These are phyloP conservation scores for Arenaria interpres DNA, from an alignment of 2,113 vertebrate species.

Conservation along the genomic window DNA sequence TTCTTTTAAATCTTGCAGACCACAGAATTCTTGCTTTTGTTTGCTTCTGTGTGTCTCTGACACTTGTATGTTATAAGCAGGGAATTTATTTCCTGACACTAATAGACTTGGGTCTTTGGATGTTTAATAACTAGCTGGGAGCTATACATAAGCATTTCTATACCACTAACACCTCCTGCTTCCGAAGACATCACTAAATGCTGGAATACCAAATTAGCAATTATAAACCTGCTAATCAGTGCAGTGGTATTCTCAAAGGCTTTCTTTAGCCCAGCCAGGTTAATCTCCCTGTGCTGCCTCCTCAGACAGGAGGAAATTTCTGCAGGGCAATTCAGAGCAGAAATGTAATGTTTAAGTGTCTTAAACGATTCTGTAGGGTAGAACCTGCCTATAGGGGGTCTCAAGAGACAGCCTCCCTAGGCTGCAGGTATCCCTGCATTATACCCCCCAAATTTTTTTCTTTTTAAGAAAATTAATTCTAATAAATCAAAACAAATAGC, in stretches of 20 bases:
- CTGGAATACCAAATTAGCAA: background rate
- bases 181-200: background rate
- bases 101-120: background rate
- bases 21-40: background rate
- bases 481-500: background rate
- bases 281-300: background rate
- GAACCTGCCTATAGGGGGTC: background rate
- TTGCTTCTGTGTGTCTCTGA: background rate
- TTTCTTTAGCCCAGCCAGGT: background rate
- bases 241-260: background rate
- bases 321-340: background rate
- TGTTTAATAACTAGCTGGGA: background rate
- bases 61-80: background rate
- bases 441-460: background rate
- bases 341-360: background rate
- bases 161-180: background rate
- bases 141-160: background rate
- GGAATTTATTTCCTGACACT: background rate
- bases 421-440: background rate
- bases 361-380: background rate
- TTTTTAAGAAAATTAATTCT: background rate
- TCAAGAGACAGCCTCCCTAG: background rate
- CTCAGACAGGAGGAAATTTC: background rate
- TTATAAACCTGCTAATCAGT: background rate
- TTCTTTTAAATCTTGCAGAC: background rate